Conservation (phyloP, 1,140 invertebrate species). For the Euschistus heros region DNA sequence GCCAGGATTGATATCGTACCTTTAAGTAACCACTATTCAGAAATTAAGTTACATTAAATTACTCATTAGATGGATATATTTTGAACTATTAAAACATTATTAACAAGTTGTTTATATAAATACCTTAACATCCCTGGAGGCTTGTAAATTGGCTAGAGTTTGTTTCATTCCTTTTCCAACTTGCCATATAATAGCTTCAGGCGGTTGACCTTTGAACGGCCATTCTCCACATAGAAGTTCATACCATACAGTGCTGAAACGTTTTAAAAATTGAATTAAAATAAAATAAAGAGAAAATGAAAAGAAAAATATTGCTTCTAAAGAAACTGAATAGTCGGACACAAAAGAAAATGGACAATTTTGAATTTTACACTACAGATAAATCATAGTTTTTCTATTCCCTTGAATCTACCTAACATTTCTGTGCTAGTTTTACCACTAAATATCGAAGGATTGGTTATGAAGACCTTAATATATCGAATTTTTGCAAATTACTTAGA, state of each 20-base stretch:
- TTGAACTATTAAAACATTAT: background rate
- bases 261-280: conserved; percentile 27
- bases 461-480: too few relatives aligned
- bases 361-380: background rate
- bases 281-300: background rate
- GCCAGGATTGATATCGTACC: too few relatives aligned
- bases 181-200: conserved; percentile 95
- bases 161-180: conserved; percentile 95
- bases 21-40: too few relatives aligned
- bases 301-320: too few relatives aligned
- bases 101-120: conserved; percentile 19
- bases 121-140: conserved; percentile 93
- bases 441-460: too few relatives aligned
- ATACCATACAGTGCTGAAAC: conserved; percentile 91
- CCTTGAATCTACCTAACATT: too few relatives aligned
- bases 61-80: background rate
- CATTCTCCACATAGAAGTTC: conserved; percentile 93
- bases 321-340: too few relatives aligned
- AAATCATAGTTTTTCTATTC: too few relatives aligned
- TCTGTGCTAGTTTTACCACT: too few relatives aligned
- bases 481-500: too few relatives aligned
- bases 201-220: conserved; percentile 86
- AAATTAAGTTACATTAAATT: too few relatives aligned
- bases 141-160: conserved; percentile 84
- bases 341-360: too few relatives aligned